Conservation (phyloP, 2,113 vertebrate species). For the Connochaetes taurinus region DNA sequence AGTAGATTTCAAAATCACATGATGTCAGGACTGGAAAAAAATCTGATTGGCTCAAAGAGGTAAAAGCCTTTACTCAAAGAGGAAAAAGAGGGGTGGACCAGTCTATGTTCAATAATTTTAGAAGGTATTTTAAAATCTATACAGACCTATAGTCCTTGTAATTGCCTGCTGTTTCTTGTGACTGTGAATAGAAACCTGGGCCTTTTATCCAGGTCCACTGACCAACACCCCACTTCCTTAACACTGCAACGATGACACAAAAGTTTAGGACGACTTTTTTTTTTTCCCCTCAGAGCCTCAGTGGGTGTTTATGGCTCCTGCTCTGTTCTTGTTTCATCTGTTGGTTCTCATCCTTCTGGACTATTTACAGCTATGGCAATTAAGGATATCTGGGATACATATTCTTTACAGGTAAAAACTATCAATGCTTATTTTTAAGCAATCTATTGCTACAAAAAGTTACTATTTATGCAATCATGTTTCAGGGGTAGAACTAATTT, state of each 20-base stretch:
- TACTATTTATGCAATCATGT: background rate
- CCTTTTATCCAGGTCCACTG: background rate
- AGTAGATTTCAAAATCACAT: slow-evolving; percentile 30
- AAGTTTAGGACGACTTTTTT: background rate
- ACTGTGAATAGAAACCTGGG: background rate
- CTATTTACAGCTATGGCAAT: background rate
- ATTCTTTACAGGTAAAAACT: background rate
- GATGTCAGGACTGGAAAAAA: slow-evolving; percentile 10
- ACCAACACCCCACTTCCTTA: background rate
- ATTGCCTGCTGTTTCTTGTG: background rate
- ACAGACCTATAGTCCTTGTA: background rate
- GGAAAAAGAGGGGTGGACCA: background rate
- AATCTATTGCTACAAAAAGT: background rate
- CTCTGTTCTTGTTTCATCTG: background rate
- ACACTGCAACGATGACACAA: background rate
- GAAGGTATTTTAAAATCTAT: slow-evolving; percentile 14
- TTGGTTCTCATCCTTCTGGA: background rate
- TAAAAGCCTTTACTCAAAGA: background rate
- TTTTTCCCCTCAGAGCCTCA: background rate
- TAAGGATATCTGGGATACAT: background rate
- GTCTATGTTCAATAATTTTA: background rate
- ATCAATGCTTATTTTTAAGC: background rate
- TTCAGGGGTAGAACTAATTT: background rate
- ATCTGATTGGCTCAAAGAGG: background rate
- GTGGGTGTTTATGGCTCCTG: background rate